Base-by-base conservation (phyloP, 2,888 invertebrate genomes). In the Eristalis pertinax region DNA sequence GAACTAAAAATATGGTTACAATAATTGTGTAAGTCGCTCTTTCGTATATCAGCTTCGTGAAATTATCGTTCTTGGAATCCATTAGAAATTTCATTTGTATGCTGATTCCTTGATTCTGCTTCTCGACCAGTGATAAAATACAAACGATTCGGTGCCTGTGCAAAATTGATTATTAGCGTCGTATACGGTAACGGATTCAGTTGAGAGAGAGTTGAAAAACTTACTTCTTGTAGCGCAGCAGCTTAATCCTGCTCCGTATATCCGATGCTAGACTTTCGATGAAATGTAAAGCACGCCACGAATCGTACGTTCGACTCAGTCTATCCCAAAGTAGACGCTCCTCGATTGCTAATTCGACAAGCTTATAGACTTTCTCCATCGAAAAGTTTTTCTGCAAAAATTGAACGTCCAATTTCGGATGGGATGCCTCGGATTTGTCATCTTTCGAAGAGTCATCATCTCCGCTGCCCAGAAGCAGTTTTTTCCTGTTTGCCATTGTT, bases 271-370 rank as follows among this genome's bases (percentile, higher is more conserved):
- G 88, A 75, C 90, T 90, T 88, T 93, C 92, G n/a, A 90, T 91
- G 89, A 93, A 89, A 83, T 91, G 91, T 4, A 92, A 89, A 0
- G 92, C 92, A 11, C 92, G 92, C 92, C 93, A 93, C 1, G 93
- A 92, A 85, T 93, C 93, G 70, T 92, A 93, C n/a, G 91, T 91
- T 75, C 93, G 92, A 84, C 91, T 92, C 35, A 92, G 91, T 4
- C 92, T 90, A 90, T 93, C 93, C 92, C 93, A 93, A 24, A 91
- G 90, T 80, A 93, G 89, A 72, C 92, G 91, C 75, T 93, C 93
- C 68, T 93, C 92, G 56, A 93, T 92, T 72, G 90, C 91, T 69
- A 90, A 79, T 88, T 92, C 92, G 26, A 93, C 91, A 32, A 93
- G 89, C 89, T 92, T 92, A 41, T 91, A 90, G 10, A 92, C 91